phyloP scores from a whole-genome alignment of 1,140 invertebrate genomes.

The Coelopa frigida region DNA sequence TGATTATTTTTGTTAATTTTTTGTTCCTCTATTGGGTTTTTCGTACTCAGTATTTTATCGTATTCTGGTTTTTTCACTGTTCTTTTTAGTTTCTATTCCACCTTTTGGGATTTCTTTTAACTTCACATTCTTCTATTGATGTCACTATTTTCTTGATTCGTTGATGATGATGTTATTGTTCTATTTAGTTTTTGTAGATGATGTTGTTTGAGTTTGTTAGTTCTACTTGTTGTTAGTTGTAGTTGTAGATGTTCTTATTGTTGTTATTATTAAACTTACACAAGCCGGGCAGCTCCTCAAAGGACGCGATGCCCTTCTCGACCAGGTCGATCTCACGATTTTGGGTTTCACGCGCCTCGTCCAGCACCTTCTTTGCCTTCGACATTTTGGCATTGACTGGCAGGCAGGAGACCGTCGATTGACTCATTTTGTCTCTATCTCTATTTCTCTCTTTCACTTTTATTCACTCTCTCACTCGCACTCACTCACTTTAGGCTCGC shows the following conservation, averaged over 20 bases:
- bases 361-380: slow-evolving; percentile 81
- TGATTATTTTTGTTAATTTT: no score
- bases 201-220: background rate
- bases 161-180: no score
- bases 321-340: slow-evolving; percentile 92
- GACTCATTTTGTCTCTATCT: slow-evolving; percentile 43
- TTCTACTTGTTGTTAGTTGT: slow-evolving; percentile 2
- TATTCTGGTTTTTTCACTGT: no score
- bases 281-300: slow-evolving; percentile 89
- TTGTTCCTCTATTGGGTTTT: no score
- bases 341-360: slow-evolving; percentile 81
- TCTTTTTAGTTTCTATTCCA: no score
- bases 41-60: no score
- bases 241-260: no score
- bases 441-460: no score
- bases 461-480: no score
- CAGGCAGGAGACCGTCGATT: slow-evolving; percentile 39
- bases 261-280: slow-evolving; percentile 64
- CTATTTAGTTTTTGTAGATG: background rate
- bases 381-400: slow-evolving; percentile 66
- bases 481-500: background rate
- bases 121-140: no score
- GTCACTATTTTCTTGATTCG: no score
- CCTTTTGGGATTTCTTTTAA: no score
- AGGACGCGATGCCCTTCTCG: slow-evolving; percentile 80